Evolutionary conservation across 2,888 invertebrate genomes (phyloP).

Genomic region (Tineola bisselliella): DNA sequence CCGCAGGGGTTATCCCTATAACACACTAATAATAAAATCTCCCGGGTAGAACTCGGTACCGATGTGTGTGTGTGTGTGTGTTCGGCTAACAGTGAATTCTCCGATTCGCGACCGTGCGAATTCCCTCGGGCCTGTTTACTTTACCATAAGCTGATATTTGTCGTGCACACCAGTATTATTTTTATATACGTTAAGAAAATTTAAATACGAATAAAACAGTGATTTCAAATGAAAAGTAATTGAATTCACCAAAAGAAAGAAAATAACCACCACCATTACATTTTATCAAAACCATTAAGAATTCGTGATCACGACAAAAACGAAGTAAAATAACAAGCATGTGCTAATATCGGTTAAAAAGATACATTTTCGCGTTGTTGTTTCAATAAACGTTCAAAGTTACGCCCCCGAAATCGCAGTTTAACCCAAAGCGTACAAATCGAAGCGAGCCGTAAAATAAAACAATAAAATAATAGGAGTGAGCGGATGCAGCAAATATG

Average conservation of each 20-base stretch:
- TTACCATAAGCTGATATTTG: neutral
- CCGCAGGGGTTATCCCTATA: slow-evolving; percentile 35
- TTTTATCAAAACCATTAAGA: neutral
- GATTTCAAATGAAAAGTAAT: no score
- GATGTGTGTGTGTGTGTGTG: slow-evolving; percentile 2
- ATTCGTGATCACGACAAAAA: neutral
- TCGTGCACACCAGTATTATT: neutral
- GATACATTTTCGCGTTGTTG: slow-evolving; percentile 16
- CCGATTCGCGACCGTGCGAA: slow-evolving; percentile 7
- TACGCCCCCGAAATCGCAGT: slow-evolving; percentile 21
- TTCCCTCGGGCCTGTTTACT: slow-evolving; percentile 7
- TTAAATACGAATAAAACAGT: no score
- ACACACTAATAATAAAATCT: slow-evolving; percentile 42
- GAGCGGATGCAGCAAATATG: slow-evolving; percentile 25
- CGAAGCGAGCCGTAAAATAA: slow-evolving; percentile 21
- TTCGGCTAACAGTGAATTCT: slow-evolving; percentile 1
- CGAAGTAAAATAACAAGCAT: neutral
- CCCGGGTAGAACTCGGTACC: slow-evolving; percentile 19
- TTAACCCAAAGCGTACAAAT: slow-evolving; percentile 22
- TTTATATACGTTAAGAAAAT: neutral
- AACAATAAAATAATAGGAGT: slow-evolving; percentile 24
- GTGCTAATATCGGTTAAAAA: slow-evolving; percentile 16
- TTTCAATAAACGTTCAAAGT: slow-evolving; percentile 21
- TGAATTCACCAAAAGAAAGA: neutral
- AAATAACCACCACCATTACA: neutral